Base-by-base conservation (phyloP, 1,140 invertebrate genomes). In the Drosophila rufa region DNA sequence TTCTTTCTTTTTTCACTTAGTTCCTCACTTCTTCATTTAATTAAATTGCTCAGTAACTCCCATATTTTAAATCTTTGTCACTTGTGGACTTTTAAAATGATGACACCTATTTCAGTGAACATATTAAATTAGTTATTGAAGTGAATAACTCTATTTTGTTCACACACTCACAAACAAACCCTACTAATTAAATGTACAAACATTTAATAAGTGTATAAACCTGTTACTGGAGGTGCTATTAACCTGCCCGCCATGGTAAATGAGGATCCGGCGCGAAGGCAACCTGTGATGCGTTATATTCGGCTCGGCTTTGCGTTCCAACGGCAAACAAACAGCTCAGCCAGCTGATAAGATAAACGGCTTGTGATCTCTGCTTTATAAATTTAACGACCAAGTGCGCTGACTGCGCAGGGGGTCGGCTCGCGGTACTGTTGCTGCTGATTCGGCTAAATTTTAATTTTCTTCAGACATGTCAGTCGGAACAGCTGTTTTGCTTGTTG, bases 291-390 rank as follows among this genome's bases (percentile, higher is more conserved):
- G 46, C 5, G 38, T 5, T 55, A 19, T 48, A 43, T 36, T 66
- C 46, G 22, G 22, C 45, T 64, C 65, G n/a, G 14, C 45, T 61
- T 47, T 6, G n/a, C 12, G 22, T 58, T 60, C 60, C 75, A 45
- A 46, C 15, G 51, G 62, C 73, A 81, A 80, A 81, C 64, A 85
- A 85, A 78, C 64, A 65, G 70, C 25, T 64, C 48, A 40, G 36
- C 57, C 48, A 50, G 36, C 57, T 80, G 77, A 89, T 87, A 89
- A 87, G 83, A 83, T 87, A 89, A 84, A 77, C 48, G 48, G 33
- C 57, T 60, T 71, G 60, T 45, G 55, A 68, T 75, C 38, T 25
- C 43, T 45, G 22, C 47, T 43, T 82, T 46, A 56, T 58, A 55
- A 25, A 40, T 64, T 55, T 51, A n/a, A 36, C 67, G 46, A 66